These are phyloP conservation scores for Xylocampa areola DNA, from an alignment of 2,888 invertebrate genomes.

Conservation along the genomic window DNA sequence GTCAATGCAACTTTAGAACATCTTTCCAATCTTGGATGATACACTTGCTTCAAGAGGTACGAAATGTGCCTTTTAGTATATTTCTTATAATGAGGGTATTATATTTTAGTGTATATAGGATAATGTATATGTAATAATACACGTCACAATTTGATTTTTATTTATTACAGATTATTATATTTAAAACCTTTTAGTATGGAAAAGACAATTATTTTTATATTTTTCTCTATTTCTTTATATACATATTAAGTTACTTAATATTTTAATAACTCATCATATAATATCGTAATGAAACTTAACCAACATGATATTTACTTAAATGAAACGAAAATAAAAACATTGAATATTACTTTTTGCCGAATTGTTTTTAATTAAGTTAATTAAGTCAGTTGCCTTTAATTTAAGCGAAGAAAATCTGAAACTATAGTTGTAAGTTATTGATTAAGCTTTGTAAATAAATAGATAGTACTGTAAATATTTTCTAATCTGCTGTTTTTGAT, in stretches of 20 bases:
- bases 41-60: conserved; percentile 80
- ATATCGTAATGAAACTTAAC: conserved; percentile 13
- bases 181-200: conserved; percentile 49
- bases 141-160: conserved; percentile 32
- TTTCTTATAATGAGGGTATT: conserved; percentile 82
- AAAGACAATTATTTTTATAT: conserved; percentile 42
- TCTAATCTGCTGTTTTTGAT: conserved; percentile 52
- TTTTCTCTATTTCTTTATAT: conserved; percentile 28
- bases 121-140: conserved; percentile 42
- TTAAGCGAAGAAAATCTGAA: conserved; percentile 57
- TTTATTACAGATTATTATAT: conserved; percentile 17
- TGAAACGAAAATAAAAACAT: conserved; percentile 13
- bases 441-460: conserved; percentile 66
- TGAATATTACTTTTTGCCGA: conserved; percentile 27
- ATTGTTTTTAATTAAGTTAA: conserved; percentile 40
- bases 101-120: conserved; percentile 78
- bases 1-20: conserved; percentile 34
- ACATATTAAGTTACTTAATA: conserved; percentile 16
- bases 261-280: conserved; percentile 26
- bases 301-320: conserved; percentile 29
- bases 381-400: conserved; percentile 43
- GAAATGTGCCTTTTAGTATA: conserved; percentile 83
- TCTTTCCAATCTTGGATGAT: conserved; percentile 45
- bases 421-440: conserved; percentile 48
- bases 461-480: conserved; percentile 71